Percentiles rank a stretch among this genome's conserved stretches.
These are phyloP conservation scores for Dromococcyx pavoninus DNA, from an alignment of 2,797 vertebrate genomes.

Conservation along the genomic window DNA sequence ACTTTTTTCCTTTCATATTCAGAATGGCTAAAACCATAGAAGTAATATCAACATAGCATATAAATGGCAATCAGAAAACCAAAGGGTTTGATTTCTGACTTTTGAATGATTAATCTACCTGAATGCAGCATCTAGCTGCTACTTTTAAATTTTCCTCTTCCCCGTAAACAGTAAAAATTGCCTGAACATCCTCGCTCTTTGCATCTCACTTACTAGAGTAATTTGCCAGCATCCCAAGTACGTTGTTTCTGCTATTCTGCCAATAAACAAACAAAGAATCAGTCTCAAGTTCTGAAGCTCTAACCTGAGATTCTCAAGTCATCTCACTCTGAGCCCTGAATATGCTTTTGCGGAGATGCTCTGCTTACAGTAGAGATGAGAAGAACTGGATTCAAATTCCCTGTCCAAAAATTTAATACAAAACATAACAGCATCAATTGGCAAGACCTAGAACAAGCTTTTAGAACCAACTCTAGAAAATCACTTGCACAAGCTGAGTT, in stretches of 20 bases:
- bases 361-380: not conserved
- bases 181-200: not conserved
- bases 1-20: not conserved
- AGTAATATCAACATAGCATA: not conserved
- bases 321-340: not conserved
- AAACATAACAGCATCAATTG: not conserved
- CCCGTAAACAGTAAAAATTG: not conserved
- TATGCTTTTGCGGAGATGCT: not conserved
- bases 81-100: not conserved
- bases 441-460: not conserved
- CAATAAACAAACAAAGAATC: not conserved
- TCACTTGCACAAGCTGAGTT: not conserved
- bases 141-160: not conserved
- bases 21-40: not conserved
- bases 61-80: not conserved
- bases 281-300: not conserved
- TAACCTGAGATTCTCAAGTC: not conserved
- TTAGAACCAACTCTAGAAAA: not conserved
- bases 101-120: not conserved
- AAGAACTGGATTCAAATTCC: not conserved
- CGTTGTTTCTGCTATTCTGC: not conserved
- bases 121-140: not conserved
- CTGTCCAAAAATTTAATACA: not conserved
- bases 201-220: not conserved
- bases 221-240: not conserved